Base-by-base conservation (phyloP, 2,888 invertebrate species). In the Trissonchulus sp. region DNA sequence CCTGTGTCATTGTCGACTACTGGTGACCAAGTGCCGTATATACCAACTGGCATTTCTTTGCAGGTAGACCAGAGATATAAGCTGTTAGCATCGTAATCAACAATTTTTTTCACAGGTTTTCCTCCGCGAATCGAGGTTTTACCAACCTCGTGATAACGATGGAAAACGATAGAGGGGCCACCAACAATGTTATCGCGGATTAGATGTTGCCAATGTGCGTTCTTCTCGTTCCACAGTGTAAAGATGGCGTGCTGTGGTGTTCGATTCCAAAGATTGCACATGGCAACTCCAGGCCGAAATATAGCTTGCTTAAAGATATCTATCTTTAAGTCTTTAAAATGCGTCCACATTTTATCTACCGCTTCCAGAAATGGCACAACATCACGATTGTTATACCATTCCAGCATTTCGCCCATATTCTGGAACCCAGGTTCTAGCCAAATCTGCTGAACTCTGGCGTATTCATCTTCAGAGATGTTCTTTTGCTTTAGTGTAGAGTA, bases 341-440 rank as follows among this genome's bases (percentile, higher is more conserved):
- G 71, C 8, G 63, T 74, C 30, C 77, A 77, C 72, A 80, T 80
- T 76, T 63, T 76, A 1, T 62, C 78, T 2, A 74, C 74, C 33
- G 79, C 79, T 68, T 71, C 75, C 18, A 79, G 74, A 60, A 77
- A 78, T 2, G n/a, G 75, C 34, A 73, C 68, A 33, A 68, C 74
- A 2, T 78, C 79, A 23, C 48, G 48, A n/a, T 35, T 74, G 31
- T 78, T 79, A 34, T 78, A 73, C 28, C n/a, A 63, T 3, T 37
- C 35, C 23, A 78, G 76, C 63, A 75, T 73, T 31, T 69, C 72
- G 33, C 23, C 34, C 65, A 72, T 23, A 60, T n/a, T 62, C 28
- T 31, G 8, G 15, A 72, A 33, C 2, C 60, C 60, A 2, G 2
- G 2, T 48, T 72, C 28, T 30, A 8, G 15, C 72, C 72, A 72